Conservation (phyloP, 2,888 invertebrate genomes). For the Geotrupes spiniger region DNA sequence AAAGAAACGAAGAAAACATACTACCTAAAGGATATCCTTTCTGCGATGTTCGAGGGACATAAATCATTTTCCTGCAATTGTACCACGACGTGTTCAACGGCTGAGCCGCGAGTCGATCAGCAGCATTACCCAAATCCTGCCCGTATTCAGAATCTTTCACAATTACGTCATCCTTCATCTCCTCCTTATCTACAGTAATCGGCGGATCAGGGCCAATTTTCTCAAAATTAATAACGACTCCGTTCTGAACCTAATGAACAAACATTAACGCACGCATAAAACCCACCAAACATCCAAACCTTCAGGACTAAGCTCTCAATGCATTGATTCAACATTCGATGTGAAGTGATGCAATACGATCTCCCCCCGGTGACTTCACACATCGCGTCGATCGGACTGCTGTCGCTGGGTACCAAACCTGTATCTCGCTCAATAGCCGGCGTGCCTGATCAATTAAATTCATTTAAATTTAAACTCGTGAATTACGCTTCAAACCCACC, state of each 20-base stretch:
- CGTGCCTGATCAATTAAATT: slow-evolving; percentile 58
- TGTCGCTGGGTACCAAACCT: slow-evolving; percentile 88
- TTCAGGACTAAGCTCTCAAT: slow-evolving; percentile 96
- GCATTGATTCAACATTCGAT: slow-evolving; percentile 92
- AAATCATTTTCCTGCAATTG: slow-evolving; percentile 81
- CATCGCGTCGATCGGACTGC: slow-evolving; percentile 95
- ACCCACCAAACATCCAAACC: slow-evolving; percentile 49
- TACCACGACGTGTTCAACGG: slow-evolving; percentile 73
- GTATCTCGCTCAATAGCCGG: slow-evolving; percentile 84
- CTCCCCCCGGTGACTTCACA: slow-evolving; percentile 98
- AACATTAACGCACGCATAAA: slow-evolving; percentile 1
- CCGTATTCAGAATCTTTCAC: slow-evolving; percentile 23
- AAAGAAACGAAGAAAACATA: too few relatives aligned
- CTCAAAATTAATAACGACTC: slow-evolving; percentile 97
- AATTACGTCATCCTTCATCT: slow-evolving; percentile 52
- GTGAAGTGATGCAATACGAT: slow-evolving; percentile 93
- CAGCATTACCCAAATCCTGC: slow-evolving; percentile 19
- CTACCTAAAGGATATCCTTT: slow-evolving; percentile 64
- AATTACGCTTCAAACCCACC: slow-evolving; percentile 32
- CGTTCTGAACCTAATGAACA: slow-evolving; percentile 69
- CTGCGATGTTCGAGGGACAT: slow-evolving; percentile 88
- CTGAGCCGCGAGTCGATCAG: slow-evolving; percentile 20
- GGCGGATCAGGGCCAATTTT: slow-evolving; percentile 89
- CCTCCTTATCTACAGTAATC: slow-evolving; percentile 55
- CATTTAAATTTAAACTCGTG: neutral